Evolutionary conservation across 2,113 vertebrate genomes (phyloP).

Genomic region (Oryzias javanicus): DNA sequence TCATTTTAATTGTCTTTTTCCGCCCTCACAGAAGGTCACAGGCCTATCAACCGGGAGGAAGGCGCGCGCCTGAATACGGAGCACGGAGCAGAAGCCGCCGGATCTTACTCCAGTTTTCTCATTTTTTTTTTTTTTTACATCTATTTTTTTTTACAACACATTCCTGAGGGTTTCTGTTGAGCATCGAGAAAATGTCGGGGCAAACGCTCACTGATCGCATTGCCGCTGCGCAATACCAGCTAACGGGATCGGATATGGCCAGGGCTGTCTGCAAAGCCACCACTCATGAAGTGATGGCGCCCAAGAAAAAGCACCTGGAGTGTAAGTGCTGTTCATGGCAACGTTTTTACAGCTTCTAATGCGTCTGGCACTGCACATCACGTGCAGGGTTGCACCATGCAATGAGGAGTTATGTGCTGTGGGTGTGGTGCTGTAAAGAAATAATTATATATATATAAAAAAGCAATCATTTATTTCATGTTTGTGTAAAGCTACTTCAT

Average conservation of each 20-base stretch:
- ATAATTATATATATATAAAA: no score
- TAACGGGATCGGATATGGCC: slow-evolving; percentile 94
- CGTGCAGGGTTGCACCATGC: no score
- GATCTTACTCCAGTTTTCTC: slow-evolving; percentile 9
- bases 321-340: slow-evolving; percentile 82
- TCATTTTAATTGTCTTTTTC: slow-evolving; percentile 30
- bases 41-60: slow-evolving; percentile 46
- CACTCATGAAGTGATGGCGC: slow-evolving; percentile 98
- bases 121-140: background rate
- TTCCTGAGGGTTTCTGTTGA: slow-evolving; percentile 53
- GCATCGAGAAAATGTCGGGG: slow-evolving; percentile 91
- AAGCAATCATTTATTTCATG: no score
- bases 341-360: background rate
- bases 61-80: slow-evolving; percentile 18
- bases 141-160: slow-evolving; percentile 17
- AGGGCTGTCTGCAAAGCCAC: slow-evolving; percentile 97
- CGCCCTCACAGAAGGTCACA: slow-evolving; percentile 69
- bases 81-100: slow-evolving; percentile 28
- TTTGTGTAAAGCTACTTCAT: no score
- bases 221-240: slow-evolving; percentile 96
- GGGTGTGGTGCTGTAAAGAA: slow-evolving; percentile 47
- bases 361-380: no score
- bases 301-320: slow-evolving; percentile 99
- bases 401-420: slow-evolving; percentile 8
- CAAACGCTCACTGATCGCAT: slow-evolving; percentile 98